These are phyloP conservation scores for Zosterops hypoxanthus DNA, from an alignment of 2,113 vertebrate genomes.

Conservation along the genomic window DNA sequence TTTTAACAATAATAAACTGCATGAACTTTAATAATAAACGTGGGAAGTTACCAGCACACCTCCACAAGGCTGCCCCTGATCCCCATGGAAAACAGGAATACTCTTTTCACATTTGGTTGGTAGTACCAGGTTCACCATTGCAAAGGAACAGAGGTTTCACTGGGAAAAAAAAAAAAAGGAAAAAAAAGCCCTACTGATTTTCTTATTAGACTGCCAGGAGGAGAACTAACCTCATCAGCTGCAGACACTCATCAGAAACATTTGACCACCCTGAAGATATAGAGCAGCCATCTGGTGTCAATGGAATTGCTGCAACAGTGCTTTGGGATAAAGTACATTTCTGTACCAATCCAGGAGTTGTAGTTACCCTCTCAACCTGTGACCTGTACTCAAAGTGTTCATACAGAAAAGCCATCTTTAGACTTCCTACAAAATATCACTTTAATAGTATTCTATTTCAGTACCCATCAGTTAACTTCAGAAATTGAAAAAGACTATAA, in stretches of 20 bases:
- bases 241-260: neutral
- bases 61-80: neutral
- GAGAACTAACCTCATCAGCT: neutral
- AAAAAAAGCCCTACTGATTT: neutral
- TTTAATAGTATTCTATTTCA: neutral
- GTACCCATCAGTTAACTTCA: neutral
- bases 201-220: neutral
- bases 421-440: neutral
- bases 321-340: neutral
- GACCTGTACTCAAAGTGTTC: neutral
- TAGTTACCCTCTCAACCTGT: neutral
- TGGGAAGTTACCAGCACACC: too few species aligned
- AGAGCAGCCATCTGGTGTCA: neutral
- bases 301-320: neutral
- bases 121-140: neutral
- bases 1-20: too few species aligned
- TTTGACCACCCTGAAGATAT: neutral
- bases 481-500: neutral
- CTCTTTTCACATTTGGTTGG: neutral
- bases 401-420: neutral
- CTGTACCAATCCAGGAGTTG: neutral
- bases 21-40: too few species aligned
- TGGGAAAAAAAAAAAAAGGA: neutral
- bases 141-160: neutral
- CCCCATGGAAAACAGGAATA: neutral